Evolutionary conservation across 1,140 invertebrate genomes (phyloP), one percentile per base, ranked within the genome.

Genomic region (Anthonomus grandis): DNA sequence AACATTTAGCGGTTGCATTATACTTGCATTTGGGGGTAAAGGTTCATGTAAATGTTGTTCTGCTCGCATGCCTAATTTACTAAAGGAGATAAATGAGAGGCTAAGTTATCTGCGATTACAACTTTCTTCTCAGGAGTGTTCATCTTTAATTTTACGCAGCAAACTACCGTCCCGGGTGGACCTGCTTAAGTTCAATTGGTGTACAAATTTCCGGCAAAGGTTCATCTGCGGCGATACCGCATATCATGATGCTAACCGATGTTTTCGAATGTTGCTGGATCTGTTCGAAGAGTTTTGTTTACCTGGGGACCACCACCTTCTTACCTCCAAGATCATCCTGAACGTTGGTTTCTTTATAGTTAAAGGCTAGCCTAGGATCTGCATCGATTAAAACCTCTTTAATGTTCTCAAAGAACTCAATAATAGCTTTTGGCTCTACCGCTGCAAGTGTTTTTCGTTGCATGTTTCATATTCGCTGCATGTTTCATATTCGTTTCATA

Each of bases 251-350:
- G 38, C 38, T 19, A 31, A 41, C 38, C 6, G 38, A 41, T 41
- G 38, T 15, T 15, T 41, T 41, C 8, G 38, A 41, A 41, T 41
- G 38, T 41, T 41, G 38, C 38, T 41, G 38, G 15, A 6, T 15
- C 13, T 13, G 6, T 6, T 41, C 38, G 38, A 41, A 6, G 6
- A 6, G 38, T 41, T 41, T 41, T 8, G 38, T 41, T 41, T n/a
- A n/a, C n/a, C n/a, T n/a, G n/a, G n/a, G n/a, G n/a, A n/a, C n/a
- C n/a, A n/a, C n/a, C n/a, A n/a, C 38, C 38, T 19, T 19, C 15
- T 8, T 13, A 6, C 6, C 27, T 31, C 27, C 27, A 31, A n/a
- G 27, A 31, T 31, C 27, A 31, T 31, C 27, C n/a, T 31, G 27
- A 8, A 31, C n/a, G 27, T n/a, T n/a, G n/a, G n/a, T 31, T n/a